Base-by-base conservation (phyloP, 2,797 vertebrate genomes). In the Leptatherina wallacei region DNA sequence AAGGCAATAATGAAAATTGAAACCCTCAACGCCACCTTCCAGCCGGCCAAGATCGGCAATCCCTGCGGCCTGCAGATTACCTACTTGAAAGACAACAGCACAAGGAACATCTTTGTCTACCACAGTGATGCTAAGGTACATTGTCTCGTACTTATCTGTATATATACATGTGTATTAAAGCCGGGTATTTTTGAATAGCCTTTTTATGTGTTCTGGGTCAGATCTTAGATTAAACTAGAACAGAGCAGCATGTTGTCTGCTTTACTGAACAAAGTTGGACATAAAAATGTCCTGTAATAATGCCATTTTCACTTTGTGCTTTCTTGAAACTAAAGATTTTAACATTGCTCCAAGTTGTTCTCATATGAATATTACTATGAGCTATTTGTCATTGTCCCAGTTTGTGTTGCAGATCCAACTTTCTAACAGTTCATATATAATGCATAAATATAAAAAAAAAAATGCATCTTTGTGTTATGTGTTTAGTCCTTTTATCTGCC, bases 21-120 rank as follows among this genome's bases (percentile, higher is more conserved):
- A 61, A 97, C 97, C 12, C 93, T 99, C 32, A 99, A 99, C 0
- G 98, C 98, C 0, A 97, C 97, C 64, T 99, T 99, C 92, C 98
- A 98, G 84, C 97, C 98, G 0, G 93, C 94, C 20, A 99, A 99
- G 88, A 98, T 99, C 0, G 97, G 98, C 61, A 98, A 98, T 89
- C 96, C 97, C 0, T 96, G 96, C 0, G 98, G 98, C 4, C 94
- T 99, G 75, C 98, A 99, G 93, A 96, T 99, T 91, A 99, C 98
- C 51, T 97, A 99, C 93, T 81, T 99, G 92, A 98, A 96, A 89
- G 98, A 99, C 94, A 98, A 99, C 80, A 99, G 98, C 94, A 99
- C 98, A 72, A 95, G 98, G 70, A 99, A 99, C 86, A 97, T 99
- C 91, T 99, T 99, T 49, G 94, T 98, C 52, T 98, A 98, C 89